Base-by-base conservation (phyloP, 2,888 invertebrate genomes). In the Dasysyrphus albostriatus region DNA sequence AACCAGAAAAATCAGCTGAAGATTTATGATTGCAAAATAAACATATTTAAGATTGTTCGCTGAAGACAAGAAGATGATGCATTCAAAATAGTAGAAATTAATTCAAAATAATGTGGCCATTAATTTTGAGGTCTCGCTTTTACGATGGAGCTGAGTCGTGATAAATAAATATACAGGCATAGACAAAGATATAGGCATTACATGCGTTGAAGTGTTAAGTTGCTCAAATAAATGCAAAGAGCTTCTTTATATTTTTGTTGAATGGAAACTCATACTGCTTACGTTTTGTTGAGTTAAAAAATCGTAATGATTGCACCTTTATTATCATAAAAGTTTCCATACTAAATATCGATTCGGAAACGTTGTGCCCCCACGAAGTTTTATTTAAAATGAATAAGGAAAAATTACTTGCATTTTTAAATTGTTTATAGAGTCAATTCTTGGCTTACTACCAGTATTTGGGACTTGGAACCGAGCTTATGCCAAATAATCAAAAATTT, bases 1-100 rank as follows among this genome's bases (percentile, higher is more conserved):
- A 59, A 19, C 12, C 8, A 24, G 19, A 5, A 54, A 24, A 32
- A 14, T 32, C 29, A 54, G 32, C 14, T 32, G 6, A 8, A 42
- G 39, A 61, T 61, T 61, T 61, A 42, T 61, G 42, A 61, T 61
- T 61, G 61, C 61, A 61, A 61, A 42, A 65, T 32, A 44, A 44
- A 63, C 69, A 73, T 54, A 69, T 49, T 73, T 69, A 24, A 37
- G 63, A 44, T 54, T 69, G 29, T 29, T 5, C 7, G 19, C 39
- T 24, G 16, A 24, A 34, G 65, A 67, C 72, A 83, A 78, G 51
- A 19, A 34, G 51, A 14, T 61, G 67, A 37, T 69, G 54, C 56
- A 39, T 24, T 83, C 51, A 14, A 59, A 34, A 16, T 58, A 29
- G 51, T 58, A 29, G 51, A 72, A 77, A 77, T 49, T 74, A 69